Base-by-base conservation (phyloP, 2,113 vertebrate genomes). In the Amphiprion percula region DNA sequence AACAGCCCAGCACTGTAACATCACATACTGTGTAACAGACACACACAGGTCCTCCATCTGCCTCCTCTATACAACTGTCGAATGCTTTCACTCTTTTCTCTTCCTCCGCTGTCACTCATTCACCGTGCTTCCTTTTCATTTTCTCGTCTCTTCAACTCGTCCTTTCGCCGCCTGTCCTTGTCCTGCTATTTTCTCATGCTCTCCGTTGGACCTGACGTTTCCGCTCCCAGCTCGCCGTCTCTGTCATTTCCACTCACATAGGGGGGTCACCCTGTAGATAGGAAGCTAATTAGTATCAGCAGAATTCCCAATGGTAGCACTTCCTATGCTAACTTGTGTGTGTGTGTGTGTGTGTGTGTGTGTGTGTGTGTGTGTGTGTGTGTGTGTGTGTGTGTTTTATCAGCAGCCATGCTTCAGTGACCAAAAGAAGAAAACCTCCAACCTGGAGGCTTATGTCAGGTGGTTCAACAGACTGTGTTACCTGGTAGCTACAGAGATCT, bases 391-490 rank as follows among this genome's bases (percentile, higher is more conserved):
- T 61, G n/a, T 79, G n/a, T 60, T 67, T 83, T 49, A 47, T 68
- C 69, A 68, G 1, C 87, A 99, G 96, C 95, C 85, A 33, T 96
- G 97, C 87, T 98, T 96, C 1, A 83, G 93, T 63, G 96, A 97
- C 74, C 92, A 81, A 83, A 99, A 98, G 93, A 93, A 93, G 85
- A 99, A 97, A 90, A 95, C 96, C 24, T 92, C 95, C n/a, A 99
- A 98, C 81, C 93, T 99, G 66, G 96, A 99, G 92, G 97, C 96
- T 1, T 99, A 98, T 0, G 97, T 99, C 82, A 96, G 98, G 53
- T 99, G 98, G 98, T 99, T 99, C 87, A 99, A 99, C 93, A 95
- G 97, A 66, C 95, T 99, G 78, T 99, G 97, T 88, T 99, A 98
- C 94, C 88, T 99, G 89, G 98, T 99, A 8, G 98, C 98, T 4